phyloP scores from a whole-genome alignment of 2,797 vertebrate genomes.

The Myotis planiceps region DNA sequence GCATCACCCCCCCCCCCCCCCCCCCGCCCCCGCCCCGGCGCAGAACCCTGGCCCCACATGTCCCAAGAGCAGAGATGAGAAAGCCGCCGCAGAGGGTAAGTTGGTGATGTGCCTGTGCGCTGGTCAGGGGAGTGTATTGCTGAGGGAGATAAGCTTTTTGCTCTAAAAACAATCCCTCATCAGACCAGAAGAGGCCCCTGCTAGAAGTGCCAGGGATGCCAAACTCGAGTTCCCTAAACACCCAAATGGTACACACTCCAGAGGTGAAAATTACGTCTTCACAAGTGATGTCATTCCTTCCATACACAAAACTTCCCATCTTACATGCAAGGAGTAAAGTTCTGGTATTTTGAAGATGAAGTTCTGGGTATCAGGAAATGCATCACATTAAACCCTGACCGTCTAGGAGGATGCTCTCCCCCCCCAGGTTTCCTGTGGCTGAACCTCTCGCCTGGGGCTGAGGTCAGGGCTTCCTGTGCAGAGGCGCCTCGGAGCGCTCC shows the following conservation, averaged over 20 bases:
- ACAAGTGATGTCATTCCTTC: background rate
- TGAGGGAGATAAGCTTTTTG: background rate
- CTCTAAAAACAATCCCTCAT: background rate
- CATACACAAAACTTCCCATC: background rate
- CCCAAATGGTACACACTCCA: background rate
- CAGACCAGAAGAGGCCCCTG: background rate
- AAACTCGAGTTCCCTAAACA: background rate
- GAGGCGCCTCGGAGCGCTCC: rapidly evolving
- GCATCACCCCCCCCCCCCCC: background rate
- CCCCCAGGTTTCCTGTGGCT: background rate
- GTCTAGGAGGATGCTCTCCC: background rate
- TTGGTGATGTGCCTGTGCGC: background rate
- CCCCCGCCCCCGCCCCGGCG: background rate
- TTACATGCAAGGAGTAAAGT: background rate
- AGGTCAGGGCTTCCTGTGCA: background rate
- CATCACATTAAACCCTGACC: background rate
- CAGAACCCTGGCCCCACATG: background rate
- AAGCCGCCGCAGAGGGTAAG: background rate
- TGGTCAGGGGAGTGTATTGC: background rate
- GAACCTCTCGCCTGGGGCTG: background rate
- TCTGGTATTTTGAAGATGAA: background rate
- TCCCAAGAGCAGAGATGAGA: background rate
- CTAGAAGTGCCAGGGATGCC: background rate
- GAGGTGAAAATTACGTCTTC: background rate
- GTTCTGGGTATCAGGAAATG: background rate